These are phyloP conservation scores for Drosophila koepferae DNA, from an alignment of 2,888 invertebrate genomes.

Conservation along the genomic window DNA sequence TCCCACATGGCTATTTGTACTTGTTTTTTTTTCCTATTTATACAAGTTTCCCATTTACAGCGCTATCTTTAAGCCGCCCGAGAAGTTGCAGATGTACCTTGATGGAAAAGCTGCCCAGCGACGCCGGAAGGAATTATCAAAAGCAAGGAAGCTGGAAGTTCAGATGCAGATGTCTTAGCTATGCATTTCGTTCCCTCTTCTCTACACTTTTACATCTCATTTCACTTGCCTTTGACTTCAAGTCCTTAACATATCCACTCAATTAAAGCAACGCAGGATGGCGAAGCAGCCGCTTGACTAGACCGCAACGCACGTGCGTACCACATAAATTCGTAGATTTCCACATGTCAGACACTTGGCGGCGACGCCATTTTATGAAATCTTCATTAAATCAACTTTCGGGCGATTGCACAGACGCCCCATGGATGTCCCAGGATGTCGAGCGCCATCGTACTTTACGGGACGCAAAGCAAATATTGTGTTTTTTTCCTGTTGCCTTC, in stretches of 20 bases:
- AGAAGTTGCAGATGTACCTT: slow-evolving; percentile 6
- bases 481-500: slow-evolving; percentile 3
- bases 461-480: slow-evolving; percentile 61
- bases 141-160: background rate
- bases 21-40: background rate
- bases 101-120: background rate
- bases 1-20: no score
- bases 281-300: slow-evolving; percentile 19
- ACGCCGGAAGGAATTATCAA: background rate
- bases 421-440: background rate
- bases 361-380: slow-evolving; percentile 68
- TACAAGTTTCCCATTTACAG: background rate
- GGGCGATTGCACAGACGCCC: slow-evolving; percentile 68
- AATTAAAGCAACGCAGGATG: slow-evolving; percentile 23
- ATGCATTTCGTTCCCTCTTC: background rate
- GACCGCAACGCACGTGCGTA: slow-evolving; percentile 45
- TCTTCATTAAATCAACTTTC: slow-evolving; percentile 81
- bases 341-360: slow-evolving; percentile 59
- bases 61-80: background rate
- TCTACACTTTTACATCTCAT: slow-evolving; percentile 1
- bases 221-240: background rate
- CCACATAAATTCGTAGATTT: slow-evolving; percentile 58
- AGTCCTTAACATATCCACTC: slow-evolving; percentile 9
- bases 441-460: slow-evolving; percentile 55
- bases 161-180: background rate